Evolutionary conservation across 2,888 invertebrate species (phyloP).

Genomic region (Phanerotoma sp.): DNA sequence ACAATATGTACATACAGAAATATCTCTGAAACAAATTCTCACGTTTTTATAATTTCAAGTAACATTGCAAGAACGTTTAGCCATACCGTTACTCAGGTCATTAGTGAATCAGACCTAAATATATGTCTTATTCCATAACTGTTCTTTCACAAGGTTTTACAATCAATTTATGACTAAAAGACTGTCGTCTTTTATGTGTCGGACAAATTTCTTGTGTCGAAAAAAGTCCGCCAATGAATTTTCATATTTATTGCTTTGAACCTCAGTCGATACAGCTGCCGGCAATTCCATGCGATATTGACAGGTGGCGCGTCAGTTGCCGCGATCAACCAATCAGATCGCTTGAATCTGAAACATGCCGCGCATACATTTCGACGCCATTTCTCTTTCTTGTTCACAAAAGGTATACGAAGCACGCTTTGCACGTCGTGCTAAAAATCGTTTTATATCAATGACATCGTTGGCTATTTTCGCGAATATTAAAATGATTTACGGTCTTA

Average conservation of each 20-base stretch:
- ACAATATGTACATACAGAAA: not conserved
- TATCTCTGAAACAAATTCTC: slow-evolving; percentile 1
- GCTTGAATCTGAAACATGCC: slow-evolving; percentile 1
- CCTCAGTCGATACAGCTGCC: not conserved
- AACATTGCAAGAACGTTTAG: not conserved
- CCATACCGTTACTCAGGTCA: not conserved
- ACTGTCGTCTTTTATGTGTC: too few relatives aligned
- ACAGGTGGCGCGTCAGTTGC: too few relatives aligned
- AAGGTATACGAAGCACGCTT: slow-evolving; percentile 45
- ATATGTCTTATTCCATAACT: too few relatives aligned
- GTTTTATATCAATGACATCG: slow-evolving; percentile 42
- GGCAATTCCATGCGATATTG: too few relatives aligned
- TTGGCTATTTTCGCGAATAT: slow-evolving; percentile 25
- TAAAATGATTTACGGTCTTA: slow-evolving; percentile 13
- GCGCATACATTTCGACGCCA: slow-evolving; percentile 29
- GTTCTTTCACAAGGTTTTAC: too few relatives aligned
- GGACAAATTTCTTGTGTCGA: too few relatives aligned
- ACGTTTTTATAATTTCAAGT: not conserved
- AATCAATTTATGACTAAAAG: too few relatives aligned
- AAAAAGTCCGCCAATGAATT: too few relatives aligned
- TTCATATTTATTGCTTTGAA: not conserved
- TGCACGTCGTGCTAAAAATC: slow-evolving; percentile 36
- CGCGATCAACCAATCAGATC: slow-evolving; percentile 36
- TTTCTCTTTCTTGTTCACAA: slow-evolving; percentile 44
- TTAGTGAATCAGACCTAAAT: not conserved